Conservation (phyloP, 1,140 invertebrate species). For the Drosophila rufa region DNA sequence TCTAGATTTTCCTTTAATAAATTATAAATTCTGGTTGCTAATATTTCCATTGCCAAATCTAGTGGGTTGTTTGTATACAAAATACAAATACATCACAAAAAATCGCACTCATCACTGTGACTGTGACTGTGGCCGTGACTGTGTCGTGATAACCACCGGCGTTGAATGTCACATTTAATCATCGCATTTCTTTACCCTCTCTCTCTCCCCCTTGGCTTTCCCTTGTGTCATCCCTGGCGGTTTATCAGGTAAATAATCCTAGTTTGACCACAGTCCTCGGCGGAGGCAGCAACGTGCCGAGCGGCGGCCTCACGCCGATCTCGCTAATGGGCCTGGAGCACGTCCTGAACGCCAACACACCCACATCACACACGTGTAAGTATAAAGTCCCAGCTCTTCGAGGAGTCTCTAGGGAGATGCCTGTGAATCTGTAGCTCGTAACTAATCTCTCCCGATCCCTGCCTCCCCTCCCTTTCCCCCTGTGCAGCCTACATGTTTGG, state of each 20-base stretch:
- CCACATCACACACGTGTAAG: constrained; percentile 68
- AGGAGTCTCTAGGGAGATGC: no score
- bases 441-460: constrained; percentile 27
- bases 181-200: constrained; percentile 1
- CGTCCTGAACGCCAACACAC: constrained; percentile 61
- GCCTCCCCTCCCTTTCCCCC: neutral
- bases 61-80: no score
- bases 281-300: constrained; percentile 32
- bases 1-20: no score
- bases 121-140: neutral
- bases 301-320: constrained; percentile 53
- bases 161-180: constrained; percentile 8
- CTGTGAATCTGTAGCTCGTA: neutral
- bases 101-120: neutral
- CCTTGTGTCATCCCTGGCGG: neutral
- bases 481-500: constrained; percentile 58
- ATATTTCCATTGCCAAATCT: no score
- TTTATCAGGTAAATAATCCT: constrained; percentile 67
- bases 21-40: no score
- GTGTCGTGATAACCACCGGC: constrained; percentile 16
- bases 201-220: neutral
- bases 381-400: constrained; percentile 5
- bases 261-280: constrained; percentile 41
- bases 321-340: constrained; percentile 54
- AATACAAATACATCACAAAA: neutral